Evolutionary conservation across 1,140 invertebrate genomes (phyloP).

Genomic region (Pygmarrhopalites habei): DNA sequence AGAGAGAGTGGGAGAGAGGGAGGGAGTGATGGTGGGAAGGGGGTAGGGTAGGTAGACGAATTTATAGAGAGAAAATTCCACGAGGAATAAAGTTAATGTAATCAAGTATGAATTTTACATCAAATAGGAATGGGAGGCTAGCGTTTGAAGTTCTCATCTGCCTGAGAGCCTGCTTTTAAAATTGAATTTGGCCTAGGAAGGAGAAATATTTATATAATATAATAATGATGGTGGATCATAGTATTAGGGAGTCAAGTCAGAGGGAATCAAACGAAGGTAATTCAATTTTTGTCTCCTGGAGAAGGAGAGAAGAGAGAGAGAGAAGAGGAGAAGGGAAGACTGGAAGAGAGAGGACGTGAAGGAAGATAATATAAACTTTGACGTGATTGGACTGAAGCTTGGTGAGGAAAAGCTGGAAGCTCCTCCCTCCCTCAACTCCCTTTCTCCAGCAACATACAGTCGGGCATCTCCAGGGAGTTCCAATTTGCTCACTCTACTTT

Average conservation of each 20-base stretch:
- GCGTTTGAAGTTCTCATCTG: slow-evolving; percentile 15
- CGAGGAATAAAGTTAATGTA: slow-evolving; percentile 11
- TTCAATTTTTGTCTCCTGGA: slow-evolving; percentile 13
- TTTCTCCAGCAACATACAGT: slow-evolving; percentile 1
- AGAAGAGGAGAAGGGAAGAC: neutral
- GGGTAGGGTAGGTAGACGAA: neutral
- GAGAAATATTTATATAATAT: slow-evolving; percentile 19
- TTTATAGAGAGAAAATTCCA: slow-evolving; percentile 14
- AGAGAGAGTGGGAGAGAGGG: too few relatives aligned
- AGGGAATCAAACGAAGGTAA: slow-evolving; percentile 19
- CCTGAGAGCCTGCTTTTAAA: slow-evolving; percentile 15
- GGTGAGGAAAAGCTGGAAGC: slow-evolving; percentile 4
- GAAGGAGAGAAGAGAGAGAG: neutral
- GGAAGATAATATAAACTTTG: slow-evolving; percentile 13
- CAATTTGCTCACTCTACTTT: slow-evolving; percentile 10
- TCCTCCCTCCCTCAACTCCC: slow-evolving; percentile 1
- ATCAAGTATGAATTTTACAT: slow-evolving; percentile 18
- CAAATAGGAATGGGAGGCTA: slow-evolving; percentile 8
- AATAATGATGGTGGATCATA: slow-evolving; percentile 17
- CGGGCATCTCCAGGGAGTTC: neutral
- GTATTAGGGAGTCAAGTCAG: slow-evolving; percentile 18
- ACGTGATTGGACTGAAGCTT: slow-evolving; percentile 17
- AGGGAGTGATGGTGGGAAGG: too few relatives aligned
- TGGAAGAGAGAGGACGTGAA: neutral
- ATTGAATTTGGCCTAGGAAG: slow-evolving; percentile 14